These are phyloP conservation scores for Pardalotus punctatus DNA, from an alignment of 2,113 vertebrate genomes.

Conservation along the genomic window DNA sequence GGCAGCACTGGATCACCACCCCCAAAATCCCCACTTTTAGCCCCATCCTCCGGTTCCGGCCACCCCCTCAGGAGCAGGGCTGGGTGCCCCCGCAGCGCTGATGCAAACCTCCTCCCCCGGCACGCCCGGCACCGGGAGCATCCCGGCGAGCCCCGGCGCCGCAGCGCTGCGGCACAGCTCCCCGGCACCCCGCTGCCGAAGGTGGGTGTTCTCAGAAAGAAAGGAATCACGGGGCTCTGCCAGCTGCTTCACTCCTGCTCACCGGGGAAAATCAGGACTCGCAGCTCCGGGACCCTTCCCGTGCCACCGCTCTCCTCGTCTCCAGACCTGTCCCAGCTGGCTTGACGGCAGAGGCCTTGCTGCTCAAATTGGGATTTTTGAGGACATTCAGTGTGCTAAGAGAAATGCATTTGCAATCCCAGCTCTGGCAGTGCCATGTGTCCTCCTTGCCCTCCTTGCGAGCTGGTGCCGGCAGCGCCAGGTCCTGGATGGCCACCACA, in stretches of 20 bases:
- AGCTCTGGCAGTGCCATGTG: not conserved
- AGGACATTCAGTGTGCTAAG: not conserved
- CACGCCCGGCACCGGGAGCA: not conserved
- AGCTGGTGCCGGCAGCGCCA: rapidly evolving
- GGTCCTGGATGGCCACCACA: not conserved
- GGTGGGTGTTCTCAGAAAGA: not conserved
- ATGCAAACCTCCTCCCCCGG: not conserved
- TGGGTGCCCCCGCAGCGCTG: not conserved
- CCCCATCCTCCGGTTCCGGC: not conserved
- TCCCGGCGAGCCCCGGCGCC: not conserved
- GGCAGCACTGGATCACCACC: rapidly evolving
- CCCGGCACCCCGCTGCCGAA: not conserved
- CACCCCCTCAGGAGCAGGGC: not conserved
- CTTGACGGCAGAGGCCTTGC: rapidly evolving
- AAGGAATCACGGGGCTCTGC: not conserved
- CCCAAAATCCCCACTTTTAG: not conserved
- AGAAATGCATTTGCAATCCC: not conserved
- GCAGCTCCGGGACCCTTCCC: not conserved
- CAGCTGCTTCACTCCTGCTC: not conserved
- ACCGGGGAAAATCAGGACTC: not conserved
- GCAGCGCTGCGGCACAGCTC: not conserved
- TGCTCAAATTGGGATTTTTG: not conserved
- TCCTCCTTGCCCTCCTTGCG: not conserved
- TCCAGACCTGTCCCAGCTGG: not conserved
- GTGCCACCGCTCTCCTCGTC: rapidly evolving